Conservation (phyloP, 2,113 vertebrate genomes). For the Erythrocercus mccallii region DNA sequence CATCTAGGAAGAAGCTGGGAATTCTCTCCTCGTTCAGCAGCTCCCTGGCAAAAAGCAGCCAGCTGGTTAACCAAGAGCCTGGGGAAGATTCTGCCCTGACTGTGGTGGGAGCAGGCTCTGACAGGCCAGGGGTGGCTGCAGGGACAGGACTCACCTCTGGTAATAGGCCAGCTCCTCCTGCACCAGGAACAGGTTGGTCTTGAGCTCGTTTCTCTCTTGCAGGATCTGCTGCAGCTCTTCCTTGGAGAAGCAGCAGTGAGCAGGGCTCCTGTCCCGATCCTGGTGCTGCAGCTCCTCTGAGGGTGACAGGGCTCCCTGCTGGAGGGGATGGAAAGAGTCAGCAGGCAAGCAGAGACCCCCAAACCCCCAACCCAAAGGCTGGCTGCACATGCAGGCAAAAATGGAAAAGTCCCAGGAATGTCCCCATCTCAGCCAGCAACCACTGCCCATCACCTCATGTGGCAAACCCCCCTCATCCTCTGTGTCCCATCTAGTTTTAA, state of each 20-base stretch:
- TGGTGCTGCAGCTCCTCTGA: rapidly evolving
- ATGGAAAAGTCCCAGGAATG: neutral
- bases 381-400: neutral
- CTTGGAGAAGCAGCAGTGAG: slow-evolving; percentile 82
- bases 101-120: neutral
- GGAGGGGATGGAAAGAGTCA: neutral
- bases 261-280: neutral
- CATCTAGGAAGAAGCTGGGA: slow-evolving; percentile 85
- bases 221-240: slow-evolving; percentile 91
- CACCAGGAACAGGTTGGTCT: slow-evolving; percentile 92
- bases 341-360: neutral
- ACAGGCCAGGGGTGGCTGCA: neutral
- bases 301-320: neutral
- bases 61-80: neutral
- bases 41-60: slow-evolving; percentile 76
- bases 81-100: neutral
- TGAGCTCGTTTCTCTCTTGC: slow-evolving; percentile 92
- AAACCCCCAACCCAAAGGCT: neutral
- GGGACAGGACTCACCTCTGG: slow-evolving; percentile 78
- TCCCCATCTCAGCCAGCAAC: neutral
- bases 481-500: rapidly evolving
- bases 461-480: neutral
- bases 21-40: slow-evolving; percentile 86
- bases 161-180: slow-evolving; percentile 94
- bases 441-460: rapidly evolving